Base-by-base conservation (phyloP, 2,888 invertebrate species). In the Lottia gigantea region DNA sequence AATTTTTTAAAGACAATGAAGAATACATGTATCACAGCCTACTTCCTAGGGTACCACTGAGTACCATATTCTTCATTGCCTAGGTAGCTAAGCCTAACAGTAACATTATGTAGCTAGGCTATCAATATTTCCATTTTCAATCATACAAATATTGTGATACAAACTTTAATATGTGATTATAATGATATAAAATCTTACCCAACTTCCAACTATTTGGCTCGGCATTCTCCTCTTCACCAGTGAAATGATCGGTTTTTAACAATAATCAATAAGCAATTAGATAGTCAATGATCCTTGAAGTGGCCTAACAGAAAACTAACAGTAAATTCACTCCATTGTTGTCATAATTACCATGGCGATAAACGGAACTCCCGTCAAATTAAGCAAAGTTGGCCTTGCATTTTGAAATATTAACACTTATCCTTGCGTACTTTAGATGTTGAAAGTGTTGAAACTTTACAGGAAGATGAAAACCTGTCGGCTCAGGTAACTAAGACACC, bases 141-240 rank as follows among this genome's bases (percentile, higher is more conserved):
- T 31, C 6, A 3, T 6, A 2, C 31, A 31, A 31, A n/a, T n/a
- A n/a, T n/a, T 31, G 6, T 31, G 31, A 40, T 40, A 40, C 40
- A 40, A 40, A 11, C 11, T 40, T 40, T 40, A 4, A 31, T 31
- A 3, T 40, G 40, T 6, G 8, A 8, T n/a, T n/a, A n/a, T n/a
- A 40, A 11, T 40, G 15, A 46, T 14, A 45, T 46, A 31, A 61
- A 49, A n/a, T 45, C 71, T 74, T 79, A 81, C 82, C 82, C 82
- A 82, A 68, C 80, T 82, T 68, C 82, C 82, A 71, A 74, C 74
- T 26, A 78, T 73, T 69, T 81, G 75, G 26, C 79, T 74, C 19
- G 79, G 68, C 70, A 78, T 74, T 70, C 74, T 81, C 67, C 71
- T 70, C n/a, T 62, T 68, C 64, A 62, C 66, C 62, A 26, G 45